Percentiles rank a stretch among this genome's conserved stretches.
phyloP scores from a whole-genome alignment of 2,113 vertebrate species.

The Alosa alosa region DNA sequence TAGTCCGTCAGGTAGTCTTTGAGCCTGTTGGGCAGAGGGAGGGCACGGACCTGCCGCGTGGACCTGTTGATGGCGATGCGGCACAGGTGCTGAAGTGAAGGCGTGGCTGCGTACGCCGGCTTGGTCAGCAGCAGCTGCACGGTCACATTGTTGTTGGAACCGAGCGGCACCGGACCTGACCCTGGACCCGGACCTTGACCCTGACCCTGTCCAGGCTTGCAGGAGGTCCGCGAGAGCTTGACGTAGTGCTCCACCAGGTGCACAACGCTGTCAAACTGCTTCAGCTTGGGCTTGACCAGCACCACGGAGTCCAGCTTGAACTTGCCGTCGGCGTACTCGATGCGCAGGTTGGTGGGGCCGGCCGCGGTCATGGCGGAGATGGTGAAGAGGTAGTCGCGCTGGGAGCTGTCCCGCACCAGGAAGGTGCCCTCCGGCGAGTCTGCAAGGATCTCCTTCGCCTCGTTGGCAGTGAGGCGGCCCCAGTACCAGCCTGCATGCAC shows the following conservation, averaged over 20 bases:
- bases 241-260: slow-evolving; percentile 95
- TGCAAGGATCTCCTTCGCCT: slow-evolving; percentile 91
- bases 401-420: slow-evolving; percentile 91
- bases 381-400: slow-evolving; percentile 91
- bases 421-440: slow-evolving; percentile 89
- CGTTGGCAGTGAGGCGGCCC: slow-evolving; percentile 88
- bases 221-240: slow-evolving; percentile 78
- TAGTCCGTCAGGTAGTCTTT: slow-evolving; percentile 94
- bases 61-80: slow-evolving; percentile 87
- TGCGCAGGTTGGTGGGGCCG: slow-evolving; percentile 92
- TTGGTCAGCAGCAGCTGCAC: slow-evolving; percentile 92
- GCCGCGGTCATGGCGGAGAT: slow-evolving; percentile 94
- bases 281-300: slow-evolving; percentile 87
- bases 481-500: slow-evolving; percentile 89
- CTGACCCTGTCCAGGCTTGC: slow-evolving; percentile 45
- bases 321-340: slow-evolving; percentile 89
- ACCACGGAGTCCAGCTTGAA: slow-evolving; percentile 96
- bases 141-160: slow-evolving; percentile 76
- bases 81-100: slow-evolving; percentile 86
- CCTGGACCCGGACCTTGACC: not conserved
- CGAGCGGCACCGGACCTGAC: slow-evolving; percentile 52
- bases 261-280: slow-evolving; percentile 93
- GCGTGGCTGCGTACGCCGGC: slow-evolving; percentile 81
- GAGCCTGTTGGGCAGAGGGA: slow-evolving; percentile 87
- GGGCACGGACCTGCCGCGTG: slow-evolving; percentile 78